These are phyloP conservation scores for Octonoba sinensis DNA, from an alignment of 2,888 invertebrate genomes.

Conservation along the genomic window DNA sequence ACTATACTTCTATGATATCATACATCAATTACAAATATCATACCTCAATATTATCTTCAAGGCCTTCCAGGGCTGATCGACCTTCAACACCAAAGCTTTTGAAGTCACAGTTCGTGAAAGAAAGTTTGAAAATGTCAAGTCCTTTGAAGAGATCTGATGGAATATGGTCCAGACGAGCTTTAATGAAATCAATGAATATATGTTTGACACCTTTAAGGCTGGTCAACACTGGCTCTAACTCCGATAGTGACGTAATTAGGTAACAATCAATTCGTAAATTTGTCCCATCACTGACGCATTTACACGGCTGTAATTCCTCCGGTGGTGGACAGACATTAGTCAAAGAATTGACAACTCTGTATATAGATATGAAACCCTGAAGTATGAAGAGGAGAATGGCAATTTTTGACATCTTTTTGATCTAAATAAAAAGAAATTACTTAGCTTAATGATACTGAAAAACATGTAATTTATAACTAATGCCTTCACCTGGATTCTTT, in stretches of 20 bases:
- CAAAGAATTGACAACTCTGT: background rate
- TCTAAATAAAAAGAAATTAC: too few species aligned
- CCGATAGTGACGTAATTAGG: conserved; percentile 7
- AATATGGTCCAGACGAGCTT: conserved; percentile 17
- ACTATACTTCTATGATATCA: too few species aligned
- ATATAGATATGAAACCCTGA: too few species aligned
- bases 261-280: conserved; percentile 44
- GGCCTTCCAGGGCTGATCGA: conserved; percentile 37
- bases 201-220: conserved; percentile 23
- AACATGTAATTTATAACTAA: too few species aligned
- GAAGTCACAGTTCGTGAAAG: conserved; percentile 50
- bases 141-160: conserved; percentile 54
- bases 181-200: conserved; percentile 38
- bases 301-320: conserved; percentile 39
- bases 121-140: conserved; percentile 31
- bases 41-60: conserved; percentile 52
- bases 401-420: too few species aligned
- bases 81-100: conserved; percentile 33
- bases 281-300: conserved; percentile 48
- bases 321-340: conserved; percentile 33
- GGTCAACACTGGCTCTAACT: background rate
- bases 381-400: too few species aligned
- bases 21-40: background rate
- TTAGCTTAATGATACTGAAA: too few species aligned
- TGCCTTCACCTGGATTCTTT: too few species aligned